Percentiles rank a stretch among this genome's conserved stretches.
phyloP scores from a whole-genome alignment of 2,113 vertebrate species.

The Istiophorus platypterus region DNA sequence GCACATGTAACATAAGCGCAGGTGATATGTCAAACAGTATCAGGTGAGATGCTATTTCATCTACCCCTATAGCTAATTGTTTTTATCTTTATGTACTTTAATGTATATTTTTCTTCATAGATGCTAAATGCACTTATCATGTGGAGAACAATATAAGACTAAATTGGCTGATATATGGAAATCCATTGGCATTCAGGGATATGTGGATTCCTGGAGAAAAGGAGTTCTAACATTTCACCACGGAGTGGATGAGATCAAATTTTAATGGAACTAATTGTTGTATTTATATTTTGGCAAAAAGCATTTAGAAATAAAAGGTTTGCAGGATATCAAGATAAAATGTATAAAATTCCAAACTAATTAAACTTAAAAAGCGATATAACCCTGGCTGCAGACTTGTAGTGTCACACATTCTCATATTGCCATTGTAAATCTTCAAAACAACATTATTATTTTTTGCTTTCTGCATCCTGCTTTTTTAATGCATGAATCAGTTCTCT shows the following conservation, averaged over 20 bases:
- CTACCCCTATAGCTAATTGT: not conserved
- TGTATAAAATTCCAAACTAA: no score
- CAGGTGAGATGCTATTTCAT: not conserved
- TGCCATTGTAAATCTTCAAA: no score
- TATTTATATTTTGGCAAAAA: no score
- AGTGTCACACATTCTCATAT: not conserved
- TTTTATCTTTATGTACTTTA: not conserved
- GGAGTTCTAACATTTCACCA: not conserved
- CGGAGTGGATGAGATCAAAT: not conserved
- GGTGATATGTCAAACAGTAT: not conserved
- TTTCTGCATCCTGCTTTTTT: not conserved
- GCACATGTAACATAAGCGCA: not conserved
- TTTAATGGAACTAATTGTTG: not conserved
- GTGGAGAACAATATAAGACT: not conserved
- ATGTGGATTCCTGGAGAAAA: not conserved
- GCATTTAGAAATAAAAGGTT: no score
- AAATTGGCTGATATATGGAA: not conserved
- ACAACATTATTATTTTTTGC: not conserved
- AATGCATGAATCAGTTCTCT: conserved; percentile 34
- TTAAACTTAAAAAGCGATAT: no score
- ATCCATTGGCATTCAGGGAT: not conserved
- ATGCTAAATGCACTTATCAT: not conserved
- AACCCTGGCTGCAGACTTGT: no score
- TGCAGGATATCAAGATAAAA: no score
- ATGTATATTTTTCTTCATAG: not conserved